These are phyloP conservation scores for Macrotis lagotis DNA, from an alignment of 2,113 vertebrate species.

Conservation along the genomic window DNA sequence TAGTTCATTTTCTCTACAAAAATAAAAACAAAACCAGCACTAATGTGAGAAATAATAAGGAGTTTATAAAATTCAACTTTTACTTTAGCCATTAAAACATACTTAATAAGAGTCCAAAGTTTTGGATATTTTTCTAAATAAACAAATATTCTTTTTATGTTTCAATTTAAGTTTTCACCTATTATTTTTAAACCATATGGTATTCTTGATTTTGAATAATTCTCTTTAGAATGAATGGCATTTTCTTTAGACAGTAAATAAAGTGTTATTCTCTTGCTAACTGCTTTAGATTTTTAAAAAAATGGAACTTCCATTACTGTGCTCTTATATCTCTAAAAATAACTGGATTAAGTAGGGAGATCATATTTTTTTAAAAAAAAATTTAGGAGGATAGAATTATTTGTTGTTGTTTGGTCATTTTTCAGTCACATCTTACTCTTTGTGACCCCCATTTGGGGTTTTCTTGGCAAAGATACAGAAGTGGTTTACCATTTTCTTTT, in stretches of 20 bases:
- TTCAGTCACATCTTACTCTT: too few relatives aligned
- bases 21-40: background rate
- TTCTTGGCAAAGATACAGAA: too few relatives aligned
- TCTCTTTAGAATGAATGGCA: too few relatives aligned
- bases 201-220: background rate
- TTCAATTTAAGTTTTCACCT: background rate
- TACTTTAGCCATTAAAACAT: background rate
- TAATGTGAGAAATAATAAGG: background rate
- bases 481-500: too few relatives aligned
- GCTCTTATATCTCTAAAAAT: background rate
- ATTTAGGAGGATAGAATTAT: too few relatives aligned
- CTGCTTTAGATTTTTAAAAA: background rate
- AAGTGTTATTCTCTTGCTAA: background rate
- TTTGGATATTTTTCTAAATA: background rate
- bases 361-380: too few relatives aligned
- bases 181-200: background rate
- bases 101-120: background rate
- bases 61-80: background rate
- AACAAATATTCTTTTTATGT: background rate
- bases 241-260: too few relatives aligned
- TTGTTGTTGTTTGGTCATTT: too few relatives aligned
- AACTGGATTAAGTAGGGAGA: too few relatives aligned
- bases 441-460: too few relatives aligned
- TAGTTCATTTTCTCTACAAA: background rate
- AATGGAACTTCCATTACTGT: background rate